A percentile compares a stretch with the other conserved stretches of the same genome.
These are phyloP conservation scores for Hyperoodon ampullatus DNA, from an alignment of 2,113 vertebrate genomes.

Conservation along the genomic window DNA sequence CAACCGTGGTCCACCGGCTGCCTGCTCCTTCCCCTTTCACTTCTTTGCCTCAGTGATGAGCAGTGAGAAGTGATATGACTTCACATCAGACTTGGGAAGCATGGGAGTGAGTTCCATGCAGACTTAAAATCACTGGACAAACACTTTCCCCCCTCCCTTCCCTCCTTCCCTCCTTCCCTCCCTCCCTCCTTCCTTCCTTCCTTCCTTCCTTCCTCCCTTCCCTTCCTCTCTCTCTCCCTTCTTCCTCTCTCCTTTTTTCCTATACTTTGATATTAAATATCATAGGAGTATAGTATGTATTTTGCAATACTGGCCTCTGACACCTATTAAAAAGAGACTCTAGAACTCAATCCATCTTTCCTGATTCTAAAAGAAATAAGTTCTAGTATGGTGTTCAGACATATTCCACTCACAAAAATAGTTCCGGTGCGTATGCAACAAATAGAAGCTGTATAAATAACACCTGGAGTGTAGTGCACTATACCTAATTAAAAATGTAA, in stretches of 20 bases:
- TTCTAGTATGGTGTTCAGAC: neutral
- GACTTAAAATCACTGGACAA: neutral
- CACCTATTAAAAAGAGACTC: slow-evolving; percentile 11
- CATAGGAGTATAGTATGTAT: neutral
- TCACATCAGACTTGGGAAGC: neutral
- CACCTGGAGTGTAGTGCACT: neutral
- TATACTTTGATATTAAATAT: neutral
- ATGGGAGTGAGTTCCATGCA: neutral
- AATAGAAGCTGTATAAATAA: slow-evolving; percentile 39
- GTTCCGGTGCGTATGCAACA: neutral
- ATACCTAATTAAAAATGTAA: slow-evolving; percentile 51
- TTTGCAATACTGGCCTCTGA: slow-evolving; percentile 39
- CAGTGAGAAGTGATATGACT: neutral
- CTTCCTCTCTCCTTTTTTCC: neutral
- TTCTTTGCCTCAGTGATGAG: neutral
- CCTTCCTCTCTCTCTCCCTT: fast-evolving
- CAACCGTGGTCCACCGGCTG: neutral
- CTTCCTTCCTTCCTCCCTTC: too few relatives aligned
- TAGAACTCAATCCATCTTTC: slow-evolving; percentile 14
- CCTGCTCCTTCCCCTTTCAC: neutral
- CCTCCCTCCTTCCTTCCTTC: neutral
- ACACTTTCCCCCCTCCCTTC: neutral
- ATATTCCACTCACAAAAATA: slow-evolving; percentile 30
- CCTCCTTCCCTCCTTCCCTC: too few relatives aligned
- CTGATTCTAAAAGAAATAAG: neutral